Evolutionary conservation across 2,797 vertebrate species (phyloP).

Genomic region (Prunella strophiata): DNA sequence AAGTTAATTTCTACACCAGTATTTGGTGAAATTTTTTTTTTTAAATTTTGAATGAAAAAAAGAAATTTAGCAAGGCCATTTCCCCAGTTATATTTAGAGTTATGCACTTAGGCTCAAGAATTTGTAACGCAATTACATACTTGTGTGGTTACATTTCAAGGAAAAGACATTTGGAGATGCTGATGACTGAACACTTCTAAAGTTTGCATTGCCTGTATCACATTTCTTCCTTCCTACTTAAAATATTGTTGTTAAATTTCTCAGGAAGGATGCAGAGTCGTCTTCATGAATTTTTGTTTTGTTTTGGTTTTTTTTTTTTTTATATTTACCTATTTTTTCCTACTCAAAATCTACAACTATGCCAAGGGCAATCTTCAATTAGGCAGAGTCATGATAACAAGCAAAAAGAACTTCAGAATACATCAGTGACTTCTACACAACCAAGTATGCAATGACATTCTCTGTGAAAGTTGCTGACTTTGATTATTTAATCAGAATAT

Average conservation of each 20-base stretch:
- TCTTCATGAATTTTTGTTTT: not conserved
- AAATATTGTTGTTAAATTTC: not conserved
- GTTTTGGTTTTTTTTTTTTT: rapidly evolving
- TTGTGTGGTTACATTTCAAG: not conserved
- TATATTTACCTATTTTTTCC: not conserved
- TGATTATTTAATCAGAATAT: not conserved
- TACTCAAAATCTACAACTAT: not conserved
- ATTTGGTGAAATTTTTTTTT: not conserved
- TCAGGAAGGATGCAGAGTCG: not conserved
- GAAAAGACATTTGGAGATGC: not conserved
- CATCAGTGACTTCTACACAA: not conserved
- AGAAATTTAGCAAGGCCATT: not conserved
- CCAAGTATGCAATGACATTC: not conserved
- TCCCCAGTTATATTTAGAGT: not conserved
- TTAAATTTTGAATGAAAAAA: not conserved
- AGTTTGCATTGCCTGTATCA: not conserved
- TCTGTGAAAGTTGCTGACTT: not conserved
- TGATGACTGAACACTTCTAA: not conserved
- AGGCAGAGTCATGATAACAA: not conserved
- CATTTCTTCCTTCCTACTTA: not conserved
- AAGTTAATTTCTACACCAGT: not conserved
- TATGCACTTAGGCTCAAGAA: not conserved
- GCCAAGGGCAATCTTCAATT: not conserved
- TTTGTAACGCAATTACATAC: not conserved
- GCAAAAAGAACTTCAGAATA: not conserved